phyloP scores from a whole-genome alignment of 2,113 vertebrate species.

The Cercocebus atys region DNA sequence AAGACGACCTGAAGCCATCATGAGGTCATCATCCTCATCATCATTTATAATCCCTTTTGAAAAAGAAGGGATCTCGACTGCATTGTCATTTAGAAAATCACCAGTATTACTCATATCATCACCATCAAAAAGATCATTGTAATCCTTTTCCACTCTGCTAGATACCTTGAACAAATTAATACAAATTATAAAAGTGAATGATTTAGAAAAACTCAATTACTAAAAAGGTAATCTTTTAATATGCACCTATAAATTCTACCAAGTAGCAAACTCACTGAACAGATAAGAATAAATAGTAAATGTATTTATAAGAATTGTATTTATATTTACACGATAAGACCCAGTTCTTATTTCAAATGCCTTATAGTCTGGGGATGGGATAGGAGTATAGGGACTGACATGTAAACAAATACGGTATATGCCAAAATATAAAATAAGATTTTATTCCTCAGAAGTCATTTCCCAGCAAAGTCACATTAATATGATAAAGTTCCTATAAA shows the following conservation, averaged over 20 bases:
- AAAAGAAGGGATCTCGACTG: constrained; percentile 84
- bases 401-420: not conserved
- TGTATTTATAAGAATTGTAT: not conserved
- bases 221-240: constrained; percentile 16
- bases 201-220: not conserved
- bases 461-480: not conserved
- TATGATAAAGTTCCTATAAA: not conserved
- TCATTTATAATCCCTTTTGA: constrained; percentile 79
- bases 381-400: not conserved
- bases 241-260: not conserved
- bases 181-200: constrained; percentile 11
- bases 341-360: not conserved
- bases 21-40: constrained; percentile 84
- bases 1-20: constrained; percentile 82
- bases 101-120: constrained; percentile 85
- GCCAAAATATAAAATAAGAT: not conserved
- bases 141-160: constrained; percentile 82
- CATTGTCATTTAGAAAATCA: constrained; percentile 86
- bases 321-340: not conserved
- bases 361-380: not conserved
- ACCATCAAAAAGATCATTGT: constrained; percentile 92
- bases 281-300: constrained; percentile 26
- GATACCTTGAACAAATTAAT: constrained; percentile 74
- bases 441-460: not conserved
- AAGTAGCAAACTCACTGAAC: not conserved